Evolutionary conservation across 2,797 vertebrate species (phyloP), one percentile per base, ranked within the genome.

Genomic region (Gallinago stenura): DNA sequence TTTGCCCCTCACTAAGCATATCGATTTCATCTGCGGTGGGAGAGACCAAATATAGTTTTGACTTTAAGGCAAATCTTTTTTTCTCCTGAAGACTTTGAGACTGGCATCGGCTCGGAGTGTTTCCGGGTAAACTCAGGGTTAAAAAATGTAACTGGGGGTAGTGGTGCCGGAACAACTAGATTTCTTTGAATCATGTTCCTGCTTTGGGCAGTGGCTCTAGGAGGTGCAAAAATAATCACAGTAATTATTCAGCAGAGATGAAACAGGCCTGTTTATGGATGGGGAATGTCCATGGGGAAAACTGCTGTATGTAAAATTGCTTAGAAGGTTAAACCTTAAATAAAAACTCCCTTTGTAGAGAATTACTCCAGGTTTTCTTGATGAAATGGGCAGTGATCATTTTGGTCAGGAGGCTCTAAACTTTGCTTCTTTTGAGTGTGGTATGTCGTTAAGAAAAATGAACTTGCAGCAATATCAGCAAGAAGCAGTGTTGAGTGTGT

Each of bases 241-340:
- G 24, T 56, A 68, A n/a, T 93, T 91, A 79, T 43, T 94, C 87
- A 85, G 60, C 84, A 91, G 89, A 91, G 79, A 70, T 64, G 30
- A 53, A 77, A 25, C 48, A 60, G 22, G 31, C 43, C 30, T 80
- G n/a, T 48, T 87, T 43, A 4, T 69, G 60, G 89, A 70, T 43
- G 24, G 35, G 33, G 22, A 24, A 66, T 73, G 56, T 69, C 73
- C 17, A 2, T 18, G 39, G 60, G n/a, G n/a, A 57, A 87, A 75
- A 25, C 56, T 73, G 68, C 78, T 83, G 39, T 30, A 7, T 16
- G 5, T 26, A 24, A 62, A 60, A 51, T 14, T 61, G 28, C 45
- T 89, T 53, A 31, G 45, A 64, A 66, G 6, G 21, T 71, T 78
- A 93, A 90, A 45, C 2, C 2, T 39, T 69, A 39, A 15, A 18